Evolutionary conservation across 2,113 vertebrate species (phyloP), one percentile per base, ranked within the genome.

Genomic region (Lethenteron reissneri): DNA sequence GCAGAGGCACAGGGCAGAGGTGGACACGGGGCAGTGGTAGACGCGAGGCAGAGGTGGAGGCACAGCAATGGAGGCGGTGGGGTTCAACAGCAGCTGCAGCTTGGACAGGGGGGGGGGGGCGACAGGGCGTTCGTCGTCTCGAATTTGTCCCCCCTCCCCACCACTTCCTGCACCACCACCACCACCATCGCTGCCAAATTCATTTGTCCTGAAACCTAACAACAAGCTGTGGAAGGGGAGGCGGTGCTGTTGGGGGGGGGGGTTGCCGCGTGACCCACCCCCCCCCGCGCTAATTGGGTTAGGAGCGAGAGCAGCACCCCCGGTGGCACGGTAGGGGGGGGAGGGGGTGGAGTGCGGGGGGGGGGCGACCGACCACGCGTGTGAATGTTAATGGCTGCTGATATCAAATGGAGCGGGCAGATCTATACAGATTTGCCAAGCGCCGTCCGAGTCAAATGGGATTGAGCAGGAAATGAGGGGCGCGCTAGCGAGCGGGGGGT

Each of bases 51-150:
- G 62, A 64, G 62, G 62, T 64, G 19, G 19, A 64, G 19, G 62
- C 14, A 19, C 5, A 15, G 14, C 19, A 19, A 15, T 5, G 14
- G 62, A 19, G 62, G 14, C 14, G 62, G 62, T 64, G 14, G 62
- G 60, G 14, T 64, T 15, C 6, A 1, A 19, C 14, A 64, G 7
- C 5, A 19, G 62, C 14, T 15, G 62, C 19, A 19, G 19, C 62
- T 15, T 15, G 62, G 62, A 19, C 62, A 5, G 19, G 62, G 14
- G 14, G 62, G 14, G 62, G 62, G 14, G 62, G 62, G 25, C 41
- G 41, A 41, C 41, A 41, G 6, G 41, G 41, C 41, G 41, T 41
- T 41, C 5, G 41, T 96, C 80, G 89, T 97, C 77, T 89, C 91
- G 78, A 87, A 25, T 77, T 97, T 94, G 76, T n/a, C 74, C 73